Evolutionary conservation across 2,797 vertebrate genomes (phyloP).

Genomic region (Nasua narica): DNA sequence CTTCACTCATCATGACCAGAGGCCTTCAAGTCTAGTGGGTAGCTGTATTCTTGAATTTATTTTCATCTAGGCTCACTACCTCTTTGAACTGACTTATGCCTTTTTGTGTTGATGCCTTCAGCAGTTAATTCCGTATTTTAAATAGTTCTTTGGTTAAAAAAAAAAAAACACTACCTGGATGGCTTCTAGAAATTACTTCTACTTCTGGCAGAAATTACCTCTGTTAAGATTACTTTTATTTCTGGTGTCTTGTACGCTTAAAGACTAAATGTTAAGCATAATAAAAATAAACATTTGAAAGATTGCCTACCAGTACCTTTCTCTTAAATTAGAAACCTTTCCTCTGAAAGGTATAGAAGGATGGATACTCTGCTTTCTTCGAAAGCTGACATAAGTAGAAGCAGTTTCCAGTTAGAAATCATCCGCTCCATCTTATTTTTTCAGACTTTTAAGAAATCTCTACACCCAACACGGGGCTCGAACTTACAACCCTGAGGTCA

Average conservation of each 20-base stretch:
- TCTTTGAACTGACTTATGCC: conserved; percentile 54
- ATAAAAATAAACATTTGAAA: neutral
- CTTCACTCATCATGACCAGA: conserved; percentile 44
- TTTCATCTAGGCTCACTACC: neutral
- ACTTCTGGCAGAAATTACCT: neutral
- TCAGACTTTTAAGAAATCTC: neutral
- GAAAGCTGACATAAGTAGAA: neutral
- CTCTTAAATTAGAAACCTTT: neutral
- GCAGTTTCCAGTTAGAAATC: neutral
- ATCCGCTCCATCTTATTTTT: neutral
- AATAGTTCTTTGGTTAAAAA: conserved; percentile 45
- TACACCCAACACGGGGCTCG: neutral
- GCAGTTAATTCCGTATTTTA: conserved; percentile 53
- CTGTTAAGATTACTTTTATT: neutral
- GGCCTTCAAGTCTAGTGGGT: neutral
- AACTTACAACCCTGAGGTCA: neutral
- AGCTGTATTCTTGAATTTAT: conserved; percentile 33
- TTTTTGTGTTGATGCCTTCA: conserved; percentile 67
- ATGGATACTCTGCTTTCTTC: neutral
- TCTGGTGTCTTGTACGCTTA: neutral
- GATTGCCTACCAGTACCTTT: neutral
- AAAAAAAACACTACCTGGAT: conserved; percentile 41
- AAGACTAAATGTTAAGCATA: neutral
- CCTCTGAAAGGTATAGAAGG: neutral
- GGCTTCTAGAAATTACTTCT: conserved; percentile 23